phyloP scores from a whole-genome alignment of 2,113 vertebrate genomes.

The Corythaeola cristata region DNA sequence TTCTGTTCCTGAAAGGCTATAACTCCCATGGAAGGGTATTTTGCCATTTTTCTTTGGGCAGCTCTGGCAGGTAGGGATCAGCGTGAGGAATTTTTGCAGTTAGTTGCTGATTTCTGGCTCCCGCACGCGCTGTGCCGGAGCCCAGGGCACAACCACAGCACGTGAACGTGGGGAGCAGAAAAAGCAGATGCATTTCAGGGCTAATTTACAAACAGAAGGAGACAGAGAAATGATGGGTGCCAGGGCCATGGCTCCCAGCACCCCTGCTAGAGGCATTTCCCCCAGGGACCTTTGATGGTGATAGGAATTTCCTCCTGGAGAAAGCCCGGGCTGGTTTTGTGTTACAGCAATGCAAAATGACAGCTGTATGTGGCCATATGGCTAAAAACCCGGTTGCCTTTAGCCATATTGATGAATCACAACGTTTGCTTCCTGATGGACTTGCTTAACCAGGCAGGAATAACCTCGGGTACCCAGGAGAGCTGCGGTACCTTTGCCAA shows the following conservation, averaged over 20 bases:
- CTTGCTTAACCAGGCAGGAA: neutral
- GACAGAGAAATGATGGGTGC: neutral
- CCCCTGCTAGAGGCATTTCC: neutral
- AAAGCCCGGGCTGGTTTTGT: neutral
- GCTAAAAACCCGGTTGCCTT: neutral
- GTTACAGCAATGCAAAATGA: neutral
- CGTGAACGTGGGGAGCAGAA: fast-evolving
- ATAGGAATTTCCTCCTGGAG: neutral
- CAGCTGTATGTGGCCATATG: neutral
- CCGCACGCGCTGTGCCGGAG: fast-evolving
- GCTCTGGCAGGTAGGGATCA: neutral
- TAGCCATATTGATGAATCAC: neutral
- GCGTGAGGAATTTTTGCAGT: neutral
- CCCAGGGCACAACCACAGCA: neutral
- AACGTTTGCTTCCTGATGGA: neutral
- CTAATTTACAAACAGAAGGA: neutral
- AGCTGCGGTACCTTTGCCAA: neutral
- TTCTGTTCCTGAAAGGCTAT: slow-evolving; percentile 31
- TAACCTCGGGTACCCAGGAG: neutral
- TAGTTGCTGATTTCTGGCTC: neutral
- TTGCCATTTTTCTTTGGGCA: neutral
- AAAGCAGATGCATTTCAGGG: neutral
- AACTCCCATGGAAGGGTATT: neutral
- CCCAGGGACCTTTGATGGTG: neutral
- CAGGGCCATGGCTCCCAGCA: neutral